Evolutionary conservation across 1,140 invertebrate genomes (phyloP), one percentile per base, ranked within the genome.

Genomic region (Myzus persicae): DNA sequence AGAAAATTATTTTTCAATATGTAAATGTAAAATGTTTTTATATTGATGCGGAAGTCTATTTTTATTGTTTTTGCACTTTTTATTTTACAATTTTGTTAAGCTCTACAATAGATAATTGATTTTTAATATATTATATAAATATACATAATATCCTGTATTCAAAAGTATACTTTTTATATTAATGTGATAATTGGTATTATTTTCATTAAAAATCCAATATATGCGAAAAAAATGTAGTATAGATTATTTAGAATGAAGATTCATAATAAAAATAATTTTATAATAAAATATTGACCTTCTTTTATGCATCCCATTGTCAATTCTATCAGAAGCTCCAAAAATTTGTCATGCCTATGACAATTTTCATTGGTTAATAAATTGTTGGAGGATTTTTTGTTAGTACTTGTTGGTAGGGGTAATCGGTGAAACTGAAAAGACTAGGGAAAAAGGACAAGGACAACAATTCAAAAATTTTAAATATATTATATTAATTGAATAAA

Each of bases 31-130:
- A 67, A 54, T 54, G 88, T 42, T 90, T 93, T 93, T 93, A 91
- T 93, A 93, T 51, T 26, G 42, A 93, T 93, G 81, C 42, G 67
- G 24, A 93, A 42, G 31, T 93, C 42, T 93, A 93, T 92, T 51
- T 85, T 93, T 90, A 90, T 92, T 92, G 81, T 92, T 92, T 91
- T 82, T 82, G 81, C 91, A 92, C 44, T 92, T 92, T 92, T 92
- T 92, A 84, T 92, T 92, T 92, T 92, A 92, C 91, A 92, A 51
- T 92, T 82, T 84, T 92, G 91, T 92, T 92, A 92, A 92, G 67
- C 76, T 90, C 91, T 92, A 48, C 91, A 84, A 92, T 84, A 82
- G n/a, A 92, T 24, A 84, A 92, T 92, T 51, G 36, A 48, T 38
- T 91, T 59, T 38, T 81, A 44, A 36, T 76, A 44, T 76, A 81